A percentile compares a stretch with the other conserved stretches of the same genome.
Conservation (phyloP, 53 echinoderm and acorn worm genomes). For the Echinarachnius parma region DNA sequence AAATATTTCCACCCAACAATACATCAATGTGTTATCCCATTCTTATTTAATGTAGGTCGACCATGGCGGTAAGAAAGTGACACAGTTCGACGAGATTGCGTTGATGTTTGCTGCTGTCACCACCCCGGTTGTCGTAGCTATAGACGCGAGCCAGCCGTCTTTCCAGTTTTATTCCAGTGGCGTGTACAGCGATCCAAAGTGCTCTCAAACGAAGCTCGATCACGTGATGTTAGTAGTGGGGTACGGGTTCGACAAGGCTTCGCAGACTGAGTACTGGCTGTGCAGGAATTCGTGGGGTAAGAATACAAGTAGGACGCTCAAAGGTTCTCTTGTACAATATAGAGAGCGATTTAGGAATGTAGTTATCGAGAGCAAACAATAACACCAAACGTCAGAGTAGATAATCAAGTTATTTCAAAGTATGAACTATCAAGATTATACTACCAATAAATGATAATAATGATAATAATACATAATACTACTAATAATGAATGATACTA, state of each 20-base stretch:
- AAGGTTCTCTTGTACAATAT: too few relatives aligned
- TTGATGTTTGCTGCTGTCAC: conserved; percentile 21
- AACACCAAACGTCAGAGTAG: too few relatives aligned
- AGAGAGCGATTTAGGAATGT: too few relatives aligned
- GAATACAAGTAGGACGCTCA: not conserved
- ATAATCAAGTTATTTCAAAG: too few relatives aligned
- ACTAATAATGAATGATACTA: too few relatives aligned
- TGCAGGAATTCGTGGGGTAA: conserved; percentile 53
- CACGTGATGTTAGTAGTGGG: conserved; percentile 50
- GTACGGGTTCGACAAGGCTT: conserved; percentile 15
- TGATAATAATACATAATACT: too few relatives aligned
- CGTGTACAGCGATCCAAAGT: conserved; percentile 44
- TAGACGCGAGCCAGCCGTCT: conserved; percentile 52
- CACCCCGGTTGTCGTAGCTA: conserved; percentile 38
- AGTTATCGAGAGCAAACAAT: too few relatives aligned
- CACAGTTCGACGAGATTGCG: conserved; percentile 11
- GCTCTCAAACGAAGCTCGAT: conserved; percentile 33
- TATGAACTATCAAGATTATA: too few relatives aligned
- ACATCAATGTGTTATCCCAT: too few relatives aligned
- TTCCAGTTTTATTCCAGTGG: conserved; percentile 51
- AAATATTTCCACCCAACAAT: too few relatives aligned
- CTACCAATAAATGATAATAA: too few relatives aligned
- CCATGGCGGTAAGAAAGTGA: conserved; percentile 12
- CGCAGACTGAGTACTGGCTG: conserved; percentile 46
- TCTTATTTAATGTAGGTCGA: too few relatives aligned